These are phyloP conservation scores for Apostichopus californicus DNA, from an alignment of 35 echinoderm and acorn worm genomes.

Conservation along the genomic window DNA sequence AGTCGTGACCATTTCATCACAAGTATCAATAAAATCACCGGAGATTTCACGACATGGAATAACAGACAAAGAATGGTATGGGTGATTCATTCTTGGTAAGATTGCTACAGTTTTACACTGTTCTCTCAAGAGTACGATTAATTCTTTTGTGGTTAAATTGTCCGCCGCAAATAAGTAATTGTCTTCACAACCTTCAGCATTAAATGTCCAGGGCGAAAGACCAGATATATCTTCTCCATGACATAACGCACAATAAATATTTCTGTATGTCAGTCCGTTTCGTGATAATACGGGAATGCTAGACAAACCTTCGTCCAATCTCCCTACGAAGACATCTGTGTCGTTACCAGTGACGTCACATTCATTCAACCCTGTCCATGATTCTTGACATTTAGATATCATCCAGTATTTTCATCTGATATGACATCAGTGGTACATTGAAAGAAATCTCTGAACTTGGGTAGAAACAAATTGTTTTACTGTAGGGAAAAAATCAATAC, in stretches of 20 bases:
- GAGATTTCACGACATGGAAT: constrained; percentile 23
- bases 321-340: background rate
- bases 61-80: background rate
- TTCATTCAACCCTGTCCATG: constrained; percentile 25
- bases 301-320: constrained; percentile 9
- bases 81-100: background rate
- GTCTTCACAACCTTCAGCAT: background rate
- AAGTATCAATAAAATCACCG: background rate
- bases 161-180: background rate
- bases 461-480: background rate
- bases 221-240: background rate
- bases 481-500: no score
- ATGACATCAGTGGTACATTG: constrained; percentile 41
- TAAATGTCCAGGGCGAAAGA: background rate
- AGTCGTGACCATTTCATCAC: background rate
- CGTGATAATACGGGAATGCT: constrained; percentile 1
- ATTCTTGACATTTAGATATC: constrained; percentile 24
- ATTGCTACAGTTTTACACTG: background rate
- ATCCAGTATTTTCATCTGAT: constrained; percentile 26
- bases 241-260: constrained; percentile 42
- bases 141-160: background rate
- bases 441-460: background rate
- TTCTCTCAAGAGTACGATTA: background rate
- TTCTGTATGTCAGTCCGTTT: constrained; percentile 22
- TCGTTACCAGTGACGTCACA: constrained; percentile 12